Conservation (phyloP, 30 jellyfish, hydroid and myxozoan species). For the Chironex yamaguchii region DNA sequence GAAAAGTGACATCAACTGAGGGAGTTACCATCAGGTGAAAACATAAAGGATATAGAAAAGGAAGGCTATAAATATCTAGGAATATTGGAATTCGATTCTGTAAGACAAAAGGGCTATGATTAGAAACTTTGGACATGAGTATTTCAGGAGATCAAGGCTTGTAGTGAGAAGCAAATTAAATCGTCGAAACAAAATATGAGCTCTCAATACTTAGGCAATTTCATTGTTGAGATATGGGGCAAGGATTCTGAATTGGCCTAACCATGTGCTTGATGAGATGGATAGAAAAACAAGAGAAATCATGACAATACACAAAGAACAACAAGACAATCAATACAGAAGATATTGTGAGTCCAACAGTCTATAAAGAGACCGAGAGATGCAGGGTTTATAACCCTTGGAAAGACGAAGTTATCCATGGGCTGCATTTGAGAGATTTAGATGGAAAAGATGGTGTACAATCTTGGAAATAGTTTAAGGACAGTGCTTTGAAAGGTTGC, state of each 20-base stretch:
- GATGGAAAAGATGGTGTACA: slow-evolving; percentile 13
- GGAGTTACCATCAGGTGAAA: neutral
- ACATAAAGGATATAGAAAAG: slow-evolving; percentile 1
- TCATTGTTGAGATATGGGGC: slow-evolving; percentile 36
- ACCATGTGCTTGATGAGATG: slow-evolving; percentile 6
- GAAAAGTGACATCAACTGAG: too few relatives aligned
- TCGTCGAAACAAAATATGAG: slow-evolving; percentile 27
- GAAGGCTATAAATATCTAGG: neutral
- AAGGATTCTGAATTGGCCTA: slow-evolving; percentile 12
- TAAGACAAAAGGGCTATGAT: neutral
- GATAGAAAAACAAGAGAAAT: slow-evolving; percentile 32
- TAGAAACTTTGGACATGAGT: neutral
- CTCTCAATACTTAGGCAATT: slow-evolving; percentile 10
- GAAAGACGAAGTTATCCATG: slow-evolving; percentile 23
- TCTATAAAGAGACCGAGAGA: slow-evolving; percentile 8
- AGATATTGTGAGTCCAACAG: slow-evolving; percentile 5
- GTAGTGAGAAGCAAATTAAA: slow-evolving; percentile 21
- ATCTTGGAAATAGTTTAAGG: slow-evolving; percentile 25
- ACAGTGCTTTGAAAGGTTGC: slow-evolving; percentile 34
- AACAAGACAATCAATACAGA: neutral
- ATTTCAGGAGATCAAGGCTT: slow-evolving; percentile 31
- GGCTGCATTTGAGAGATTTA: slow-evolving; percentile 11
- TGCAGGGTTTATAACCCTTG: neutral
- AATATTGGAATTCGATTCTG: slow-evolving; percentile 5
- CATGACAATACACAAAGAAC: slow-evolving; percentile 34